Base-by-base conservation (phyloP, 2,797 vertebrate genomes). In the Petrocephalus schoutedeni region DNA sequence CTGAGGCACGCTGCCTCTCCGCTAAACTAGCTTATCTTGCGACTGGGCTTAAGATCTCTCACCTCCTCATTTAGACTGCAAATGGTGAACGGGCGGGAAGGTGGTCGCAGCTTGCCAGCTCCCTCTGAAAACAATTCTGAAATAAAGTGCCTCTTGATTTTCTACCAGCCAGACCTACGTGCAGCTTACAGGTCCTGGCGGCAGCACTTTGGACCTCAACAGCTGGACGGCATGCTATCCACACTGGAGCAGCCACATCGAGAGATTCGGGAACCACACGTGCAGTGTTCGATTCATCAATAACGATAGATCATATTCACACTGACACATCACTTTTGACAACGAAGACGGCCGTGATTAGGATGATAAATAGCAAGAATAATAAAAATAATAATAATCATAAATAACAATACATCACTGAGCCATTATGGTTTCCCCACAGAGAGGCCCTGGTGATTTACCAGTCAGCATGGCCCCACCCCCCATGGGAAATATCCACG, bases 331-430 rank as follows among this genome's bases (percentile, higher is more conserved):
- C 58, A 53, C 61, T 54, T 23, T 28, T 51, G 8, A 77, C n/a
- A 28, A 10, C 54, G 61, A 28, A 41, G 45, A 71, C 32, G 23
- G 45, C 64, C 32, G 4, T 71, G 45, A 67, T 87, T 71, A 67
- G 86, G 45, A 87, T 54, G 49, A 87, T 32, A 19, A 87, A 87
- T 54, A 54, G 28, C 86, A 53, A 21, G 28, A 87, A 71, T 23
- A 74, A 74, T 45, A 36, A 71, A 87, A 87, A 28, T 45, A 86
- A 67, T 64, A 71, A 67, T 71, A 74, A 28, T 45, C 45, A 53
- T 64, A 77, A 77, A 77, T 77, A 45, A 77, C 71, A 77, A 87
- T 77, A 80, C 36, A 77, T 36, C 49, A 77, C 12, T 16, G 5
- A 14, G 86, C 14, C 28, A 57, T 80, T 87, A 56, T 21, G 16